These are phyloP conservation scores for Cataglyphis rosenhaueri DNA, from an alignment of 2,888 invertebrate species.

Conservation along the genomic window DNA sequence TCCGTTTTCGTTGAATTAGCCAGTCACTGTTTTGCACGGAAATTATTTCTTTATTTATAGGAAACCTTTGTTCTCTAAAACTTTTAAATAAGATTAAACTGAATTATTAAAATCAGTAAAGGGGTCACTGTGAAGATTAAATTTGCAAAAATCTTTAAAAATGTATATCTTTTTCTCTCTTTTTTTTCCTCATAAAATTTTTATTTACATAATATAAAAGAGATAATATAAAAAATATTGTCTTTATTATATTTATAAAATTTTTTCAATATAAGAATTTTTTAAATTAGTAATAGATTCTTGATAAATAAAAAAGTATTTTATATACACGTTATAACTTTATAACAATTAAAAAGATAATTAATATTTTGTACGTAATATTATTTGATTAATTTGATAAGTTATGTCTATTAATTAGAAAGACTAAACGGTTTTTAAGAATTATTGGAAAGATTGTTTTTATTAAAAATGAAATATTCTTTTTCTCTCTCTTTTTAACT, in stretches of 20 bases:
- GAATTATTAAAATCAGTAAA: neutral
- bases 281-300: neutral
- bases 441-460: neutral
- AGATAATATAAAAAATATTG: neutral
- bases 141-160: neutral
- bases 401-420: neutral
- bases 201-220: neutral
- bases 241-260: neutral
- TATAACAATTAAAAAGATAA: neutral
- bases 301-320: neutral
- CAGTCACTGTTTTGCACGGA: neutral
- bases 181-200: neutral
- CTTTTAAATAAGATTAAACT: neutral
- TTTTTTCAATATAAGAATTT: neutral
- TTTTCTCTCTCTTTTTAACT: neutral
- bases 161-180: neutral
- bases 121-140: neutral
- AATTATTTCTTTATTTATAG: constrained; percentile 1
- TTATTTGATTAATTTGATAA: neutral
- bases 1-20: constrained; percentile 21
- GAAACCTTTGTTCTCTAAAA: neutral
- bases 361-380: neutral
- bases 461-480: neutral
- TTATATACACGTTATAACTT: neutral
- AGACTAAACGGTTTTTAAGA: neutral